These are phyloP conservation scores for Agonopterix alstromeriana DNA, from an alignment of 2,888 invertebrate species.

Conservation along the genomic window DNA sequence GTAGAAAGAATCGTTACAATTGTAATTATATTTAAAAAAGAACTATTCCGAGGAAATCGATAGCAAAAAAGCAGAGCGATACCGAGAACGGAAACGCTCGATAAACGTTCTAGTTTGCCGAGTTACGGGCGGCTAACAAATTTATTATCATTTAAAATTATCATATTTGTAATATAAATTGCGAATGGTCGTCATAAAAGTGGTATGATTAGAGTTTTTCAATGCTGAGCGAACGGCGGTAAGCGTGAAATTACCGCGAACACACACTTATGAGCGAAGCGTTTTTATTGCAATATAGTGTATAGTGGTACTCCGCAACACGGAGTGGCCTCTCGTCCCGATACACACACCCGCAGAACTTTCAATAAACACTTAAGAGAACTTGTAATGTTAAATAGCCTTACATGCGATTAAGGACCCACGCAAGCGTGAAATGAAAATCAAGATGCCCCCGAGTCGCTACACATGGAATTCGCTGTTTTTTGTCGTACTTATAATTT, in stretches of 20 bases:
- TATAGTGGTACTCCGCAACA: not conserved
- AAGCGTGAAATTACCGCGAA: constrained; percentile 56
- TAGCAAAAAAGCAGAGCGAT: constrained; percentile 41
- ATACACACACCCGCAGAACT: constrained; percentile 9
- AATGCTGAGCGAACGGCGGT: constrained; percentile 34
- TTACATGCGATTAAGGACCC: constrained; percentile 44
- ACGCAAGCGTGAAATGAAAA: constrained; percentile 54
- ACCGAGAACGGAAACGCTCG: constrained; percentile 53
- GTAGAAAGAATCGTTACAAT: constrained; percentile 20
- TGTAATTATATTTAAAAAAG: constrained; percentile 32
- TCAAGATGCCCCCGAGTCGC: constrained; percentile 23
- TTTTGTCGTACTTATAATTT: constrained; percentile 13
- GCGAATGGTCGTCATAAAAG: constrained; percentile 40
- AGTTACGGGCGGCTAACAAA: constrained; percentile 33
- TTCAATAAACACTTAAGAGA: constrained; percentile 37
- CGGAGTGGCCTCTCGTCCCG: not conserved
- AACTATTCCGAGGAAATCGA: constrained; percentile 48
- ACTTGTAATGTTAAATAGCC: constrained; percentile 42
- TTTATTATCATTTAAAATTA: constrained; percentile 55
- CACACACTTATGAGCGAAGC: constrained; percentile 20
- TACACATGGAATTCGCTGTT: not conserved
- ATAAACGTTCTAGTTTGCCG: constrained; percentile 50
- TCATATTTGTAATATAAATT: constrained; percentile 54
- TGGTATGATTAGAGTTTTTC: constrained; percentile 51
- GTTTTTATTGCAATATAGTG: constrained; percentile 17